A percentile compares a stretch with the other conserved stretches of the same genome.
Evolutionary conservation across 37 sponge, comb jelly and placozoan species (phyloP).

Genomic region (Axinella damicornis): DNA sequence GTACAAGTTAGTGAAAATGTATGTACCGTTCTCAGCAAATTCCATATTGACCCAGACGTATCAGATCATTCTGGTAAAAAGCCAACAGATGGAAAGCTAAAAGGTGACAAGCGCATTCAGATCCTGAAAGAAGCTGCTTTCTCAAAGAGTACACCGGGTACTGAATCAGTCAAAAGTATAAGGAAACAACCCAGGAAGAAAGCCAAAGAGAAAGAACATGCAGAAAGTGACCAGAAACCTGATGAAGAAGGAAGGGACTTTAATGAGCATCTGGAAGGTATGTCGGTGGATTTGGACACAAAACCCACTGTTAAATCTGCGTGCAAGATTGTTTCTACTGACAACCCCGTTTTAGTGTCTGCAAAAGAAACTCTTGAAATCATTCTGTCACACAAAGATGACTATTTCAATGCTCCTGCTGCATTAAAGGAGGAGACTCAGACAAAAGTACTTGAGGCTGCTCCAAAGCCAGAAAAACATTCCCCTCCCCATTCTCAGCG

Average conservation of each 20-base stretch:
- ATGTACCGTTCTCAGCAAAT: no score
- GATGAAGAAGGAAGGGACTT: background rate
- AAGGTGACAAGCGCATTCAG: background rate
- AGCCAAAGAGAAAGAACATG: background rate
- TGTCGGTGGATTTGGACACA: background rate
- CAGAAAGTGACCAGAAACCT: background rate
- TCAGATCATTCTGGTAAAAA: background rate
- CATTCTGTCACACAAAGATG: background rate
- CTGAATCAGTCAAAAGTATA: no score
- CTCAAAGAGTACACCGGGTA: no score
- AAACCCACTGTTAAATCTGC: background rate
- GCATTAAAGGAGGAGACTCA: no score
- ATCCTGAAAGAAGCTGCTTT: background rate
- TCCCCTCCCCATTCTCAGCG: no score
- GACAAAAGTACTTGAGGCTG: background rate
- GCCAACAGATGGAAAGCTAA: background rate
- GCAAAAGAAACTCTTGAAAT: background rate
- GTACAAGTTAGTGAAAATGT: no score
- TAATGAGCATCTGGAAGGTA: no score
- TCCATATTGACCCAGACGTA: background rate
- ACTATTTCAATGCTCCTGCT: background rate
- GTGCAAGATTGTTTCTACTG: no score
- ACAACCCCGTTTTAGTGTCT: no score
- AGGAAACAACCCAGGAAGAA: background rate
- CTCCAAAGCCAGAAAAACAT: no score